Base-by-base conservation (phyloP, 1,140 invertebrate genomes). In the Asbolus verrucosus region DNA sequence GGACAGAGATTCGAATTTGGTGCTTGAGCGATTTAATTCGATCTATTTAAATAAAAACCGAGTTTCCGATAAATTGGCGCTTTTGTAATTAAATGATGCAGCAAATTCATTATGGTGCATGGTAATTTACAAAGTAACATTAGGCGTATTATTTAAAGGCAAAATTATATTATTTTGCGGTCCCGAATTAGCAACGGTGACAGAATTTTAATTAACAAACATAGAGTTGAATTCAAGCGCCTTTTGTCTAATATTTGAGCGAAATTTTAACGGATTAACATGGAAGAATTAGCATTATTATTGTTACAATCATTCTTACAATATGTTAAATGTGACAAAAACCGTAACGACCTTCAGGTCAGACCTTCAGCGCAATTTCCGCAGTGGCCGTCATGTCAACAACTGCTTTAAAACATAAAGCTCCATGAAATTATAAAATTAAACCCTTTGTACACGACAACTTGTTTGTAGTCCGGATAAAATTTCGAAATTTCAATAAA, bases 371-470 rank as follows among this genome's bases (percentile, higher is more conserved):
- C 13, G 38, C 41, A 18, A 18, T 46, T 46, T 46, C 41, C 15
- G 41, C 15, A 9, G n/a, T 18, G 41, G 41, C 16, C 41, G 24
- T 8, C n/a, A n/a, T 19, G 41, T 46, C 41, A 46, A 46, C 41
- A 46, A 1, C 41, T 46, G 41, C 41, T 41, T 41, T 41, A 15
- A 14, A 16, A 41, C 14, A 16, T 6, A 46, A 46, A 46, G 41
- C 41, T 46, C 8, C 8, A 27, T 27, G 24, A 27, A 27, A 27
- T 46, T 46, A 46, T 46, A 18, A 46, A 46, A 46, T 46, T 46
- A 46, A 46, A 46, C 14, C 41, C 41, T 46, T 46, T 46, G 41
- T 19, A 46, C n/a, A n/a, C n/a, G 9, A 19, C 41, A 46, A 46
- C 5, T 46, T 19, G 41, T 16, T 19, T 46, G 41, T 46, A 19